phyloP scores from a whole-genome alignment of 2,888 invertebrate genomes.

The Andrena haemorrhoa region DNA sequence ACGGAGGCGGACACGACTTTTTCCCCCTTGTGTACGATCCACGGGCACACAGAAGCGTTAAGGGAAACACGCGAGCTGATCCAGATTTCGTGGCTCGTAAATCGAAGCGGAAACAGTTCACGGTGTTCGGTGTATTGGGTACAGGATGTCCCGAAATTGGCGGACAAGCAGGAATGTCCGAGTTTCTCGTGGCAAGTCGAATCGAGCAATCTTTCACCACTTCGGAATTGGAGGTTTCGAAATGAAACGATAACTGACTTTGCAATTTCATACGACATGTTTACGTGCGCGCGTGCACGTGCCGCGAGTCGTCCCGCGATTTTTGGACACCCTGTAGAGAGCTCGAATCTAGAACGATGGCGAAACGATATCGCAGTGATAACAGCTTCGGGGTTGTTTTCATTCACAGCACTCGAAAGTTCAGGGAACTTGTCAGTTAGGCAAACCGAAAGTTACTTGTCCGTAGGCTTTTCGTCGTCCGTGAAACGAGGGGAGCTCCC shows the following conservation, averaged over 20 bases:
- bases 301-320: no score
- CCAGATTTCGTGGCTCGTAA: slow-evolving; percentile 50
- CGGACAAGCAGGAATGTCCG: no score
- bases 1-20: neutral
- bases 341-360: slow-evolving; percentile 55
- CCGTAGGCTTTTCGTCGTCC: slow-evolving; percentile 28
- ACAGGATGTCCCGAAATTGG: no score
- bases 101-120: slow-evolving; percentile 52
- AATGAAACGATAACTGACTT: no score
- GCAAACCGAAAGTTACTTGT: slow-evolving; percentile 59
- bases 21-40: neutral
- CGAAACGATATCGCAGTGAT: slow-evolving; percentile 66
- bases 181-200: no score
- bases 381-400: slow-evolving; percentile 66
- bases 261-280: no score
- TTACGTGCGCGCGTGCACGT: no score
- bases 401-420: slow-evolving; percentile 55
- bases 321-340: slow-evolving; percentile 5
- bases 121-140: slow-evolving; percentile 19
- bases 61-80: slow-evolving; percentile 17
- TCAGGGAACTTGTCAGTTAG: slow-evolving; percentile 46
- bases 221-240: no score
- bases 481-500: slow-evolving; percentile 11
- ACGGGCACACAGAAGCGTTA: neutral
- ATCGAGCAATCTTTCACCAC: no score